These are phyloP conservation scores for Tryphoninae sp. DNA, from an alignment of 2,888 invertebrate genomes.

Conservation along the genomic window DNA sequence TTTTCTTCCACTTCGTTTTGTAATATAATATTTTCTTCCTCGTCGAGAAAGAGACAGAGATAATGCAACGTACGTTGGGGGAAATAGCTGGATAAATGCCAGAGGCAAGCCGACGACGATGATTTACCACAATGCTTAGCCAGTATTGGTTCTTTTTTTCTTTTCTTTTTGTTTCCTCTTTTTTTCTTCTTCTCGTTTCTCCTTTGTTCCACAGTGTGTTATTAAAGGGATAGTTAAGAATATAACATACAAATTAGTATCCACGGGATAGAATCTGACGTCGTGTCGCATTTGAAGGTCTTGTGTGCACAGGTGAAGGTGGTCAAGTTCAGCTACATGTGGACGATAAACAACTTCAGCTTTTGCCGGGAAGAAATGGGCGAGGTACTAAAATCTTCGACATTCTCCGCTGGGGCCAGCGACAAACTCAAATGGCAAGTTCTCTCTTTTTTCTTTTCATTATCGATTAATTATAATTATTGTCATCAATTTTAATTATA, in stretches of 20 bases:
- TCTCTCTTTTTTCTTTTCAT: not conserved
- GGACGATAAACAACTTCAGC: slow-evolving; percentile 99
- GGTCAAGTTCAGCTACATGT: slow-evolving; percentile 99
- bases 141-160: slow-evolving; percentile 10
- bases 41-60: not conserved
- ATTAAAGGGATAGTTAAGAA: slow-evolving; percentile 37
- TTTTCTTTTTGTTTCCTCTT: slow-evolving; percentile 24
- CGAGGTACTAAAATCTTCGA: slow-evolving; percentile 99
- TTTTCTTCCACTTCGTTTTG: not conserved
- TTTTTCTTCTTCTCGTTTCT: slow-evolving; percentile 27
- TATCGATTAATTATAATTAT: not conserved
- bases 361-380: slow-evolving; percentile 99
- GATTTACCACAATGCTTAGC: slow-evolving; percentile 16
- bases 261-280: slow-evolving; percentile 73
- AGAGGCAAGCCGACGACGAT: slow-evolving; percentile 2
- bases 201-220: slow-evolving; percentile 41
- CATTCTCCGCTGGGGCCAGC: slow-evolving; percentile 99
- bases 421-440: slow-evolving; percentile 99
- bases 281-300: slow-evolving; percentile 78
- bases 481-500: too few species aligned
- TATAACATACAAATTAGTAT: slow-evolving; percentile 63
- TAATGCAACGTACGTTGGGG: not conserved
- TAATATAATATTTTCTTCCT: slow-evolving; percentile 19
- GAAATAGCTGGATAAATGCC: not conserved
- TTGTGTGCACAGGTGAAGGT: slow-evolving; percentile 94